phyloP scores from a whole-genome alignment of 2,113 vertebrate genomes.

The Planiliza haematocheilus region DNA sequence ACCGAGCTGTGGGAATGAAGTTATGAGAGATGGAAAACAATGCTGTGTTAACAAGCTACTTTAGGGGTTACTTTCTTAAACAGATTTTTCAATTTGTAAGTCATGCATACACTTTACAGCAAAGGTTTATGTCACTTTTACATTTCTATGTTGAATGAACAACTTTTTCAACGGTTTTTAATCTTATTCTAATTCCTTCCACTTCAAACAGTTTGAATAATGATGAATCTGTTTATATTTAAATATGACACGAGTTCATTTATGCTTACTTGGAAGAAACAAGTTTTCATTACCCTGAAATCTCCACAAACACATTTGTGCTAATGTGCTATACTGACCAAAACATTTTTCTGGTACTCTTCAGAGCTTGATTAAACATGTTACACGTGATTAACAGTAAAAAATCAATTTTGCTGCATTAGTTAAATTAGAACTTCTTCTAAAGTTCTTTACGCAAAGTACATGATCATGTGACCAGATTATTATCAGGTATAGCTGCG shows the following conservation, averaged over 20 bases:
- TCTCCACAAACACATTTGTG: background rate
- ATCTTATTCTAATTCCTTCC: too few species aligned
- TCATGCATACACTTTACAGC: background rate
- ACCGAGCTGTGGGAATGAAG: constrained; percentile 9
- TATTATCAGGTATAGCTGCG: background rate
- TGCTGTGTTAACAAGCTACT: background rate
- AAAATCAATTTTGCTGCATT: too few species aligned
- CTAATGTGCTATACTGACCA: background rate
- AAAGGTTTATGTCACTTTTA: background rate
- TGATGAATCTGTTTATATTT: too few species aligned
- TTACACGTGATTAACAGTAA: background rate
- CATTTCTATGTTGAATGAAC: background rate
- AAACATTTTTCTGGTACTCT: background rate
- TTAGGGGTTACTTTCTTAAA: background rate
- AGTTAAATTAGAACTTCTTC: too few species aligned
- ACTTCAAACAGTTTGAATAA: too few species aligned
- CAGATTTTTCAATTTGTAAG: background rate
- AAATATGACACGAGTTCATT: background rate
- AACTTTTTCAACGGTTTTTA: too few species aligned
- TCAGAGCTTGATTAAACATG: background rate
- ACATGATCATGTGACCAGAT: background rate
- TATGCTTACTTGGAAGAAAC: background rate
- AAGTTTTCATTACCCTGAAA: background rate
- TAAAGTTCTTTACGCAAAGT: background rate
- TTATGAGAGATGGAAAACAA: background rate